phyloP scores from a whole-genome alignment of 92 coral and sea anemone species.

The Porites lobata region DNA sequence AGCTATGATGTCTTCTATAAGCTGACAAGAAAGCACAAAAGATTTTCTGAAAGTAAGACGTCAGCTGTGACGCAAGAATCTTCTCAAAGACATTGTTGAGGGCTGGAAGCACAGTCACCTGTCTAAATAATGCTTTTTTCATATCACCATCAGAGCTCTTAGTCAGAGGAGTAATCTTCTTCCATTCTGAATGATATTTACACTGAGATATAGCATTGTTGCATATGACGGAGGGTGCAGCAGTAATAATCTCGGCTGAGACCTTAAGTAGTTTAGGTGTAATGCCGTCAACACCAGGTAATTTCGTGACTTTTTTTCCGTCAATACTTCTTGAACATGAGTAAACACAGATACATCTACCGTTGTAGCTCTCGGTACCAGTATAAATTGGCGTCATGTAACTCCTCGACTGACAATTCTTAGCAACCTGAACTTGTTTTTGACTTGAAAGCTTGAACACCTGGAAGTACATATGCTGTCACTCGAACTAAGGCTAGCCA shows the following conservation, averaged over 20 bases:
- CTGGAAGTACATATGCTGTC: constrained; percentile 27
- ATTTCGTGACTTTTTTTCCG: constrained; percentile 1
- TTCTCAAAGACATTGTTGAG: constrained; percentile 31
- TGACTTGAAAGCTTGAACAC: constrained; percentile 8
- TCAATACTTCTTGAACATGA: constrained; percentile 6
- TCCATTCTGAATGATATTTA: constrained; percentile 44
- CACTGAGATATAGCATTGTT: no score
- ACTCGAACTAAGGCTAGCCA: constrained; percentile 24
- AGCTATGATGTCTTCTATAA: no score
- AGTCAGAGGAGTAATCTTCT: constrained; percentile 35
- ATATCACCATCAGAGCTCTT: constrained; percentile 8
- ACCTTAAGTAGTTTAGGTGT: constrained; percentile 16
- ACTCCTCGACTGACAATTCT: constrained; percentile 19
- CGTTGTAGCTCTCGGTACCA: no score
- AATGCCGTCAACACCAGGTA: constrained; percentile 20
- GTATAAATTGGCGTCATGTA: neutral
- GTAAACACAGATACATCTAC: no score
- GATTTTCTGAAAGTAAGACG: neutral
- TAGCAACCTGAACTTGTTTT: constrained; percentile 10
- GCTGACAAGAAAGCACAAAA: no score
- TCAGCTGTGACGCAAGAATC: constrained; percentile 5
- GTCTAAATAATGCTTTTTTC: constrained; percentile 15
- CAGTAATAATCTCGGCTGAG: constrained; percentile 14
- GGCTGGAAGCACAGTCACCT: constrained; percentile 38
- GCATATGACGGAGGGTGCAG: constrained; percentile 15